Evolutionary conservation across 2,888 invertebrate species (phyloP), one percentile per base, ranked within the genome.

Genomic region (Syrista parreyssii): DNA sequence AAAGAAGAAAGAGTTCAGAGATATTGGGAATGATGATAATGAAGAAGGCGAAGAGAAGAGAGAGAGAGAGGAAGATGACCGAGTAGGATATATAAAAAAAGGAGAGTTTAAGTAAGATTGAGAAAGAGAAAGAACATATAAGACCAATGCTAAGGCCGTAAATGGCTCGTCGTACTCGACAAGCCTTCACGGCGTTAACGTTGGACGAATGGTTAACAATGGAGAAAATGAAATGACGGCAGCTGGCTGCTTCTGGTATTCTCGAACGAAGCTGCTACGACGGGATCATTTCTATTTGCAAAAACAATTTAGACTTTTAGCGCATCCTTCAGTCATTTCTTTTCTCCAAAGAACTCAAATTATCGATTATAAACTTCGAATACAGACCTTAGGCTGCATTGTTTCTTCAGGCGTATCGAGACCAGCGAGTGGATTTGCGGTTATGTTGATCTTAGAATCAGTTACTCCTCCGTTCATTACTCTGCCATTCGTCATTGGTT

Each of bases 391-490:
- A 83, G 91, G 91, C 85, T 90, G 90, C 84, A 89, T 89, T 75
- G 90, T 85, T 75, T 91, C 96, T 94, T 96, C 96, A 85, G 94
- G 94, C 86, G 94, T 92, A 79, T 92, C 92, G 78, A 93, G 92
- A 82, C 94, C 94, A 68, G 96, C 95, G 90, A 96, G 93, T 36
- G 96, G 96, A 91, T 96, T 96, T 77, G 95, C 94, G 9, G 96
- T 96, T 86, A 96, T 96, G 78, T 95, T 96, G 88, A 96, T 95
- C 82, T 92, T 92, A n/a, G 91, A 91, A 79, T 91, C 91, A 32
- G 90, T 89, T 32, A 90, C 88, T 74, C 90, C 90, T 23, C 92
- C 91, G 79, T 91, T 91, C 84, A 90, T 90, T 81, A 90, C 90
- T 82, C 91, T 87, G 79, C 90, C 92, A 80, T 90, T 92, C 68